These are phyloP conservation scores for Urosaurus nigricauda DNA, from an alignment of 2,797 vertebrate species.

Conservation along the genomic window DNA sequence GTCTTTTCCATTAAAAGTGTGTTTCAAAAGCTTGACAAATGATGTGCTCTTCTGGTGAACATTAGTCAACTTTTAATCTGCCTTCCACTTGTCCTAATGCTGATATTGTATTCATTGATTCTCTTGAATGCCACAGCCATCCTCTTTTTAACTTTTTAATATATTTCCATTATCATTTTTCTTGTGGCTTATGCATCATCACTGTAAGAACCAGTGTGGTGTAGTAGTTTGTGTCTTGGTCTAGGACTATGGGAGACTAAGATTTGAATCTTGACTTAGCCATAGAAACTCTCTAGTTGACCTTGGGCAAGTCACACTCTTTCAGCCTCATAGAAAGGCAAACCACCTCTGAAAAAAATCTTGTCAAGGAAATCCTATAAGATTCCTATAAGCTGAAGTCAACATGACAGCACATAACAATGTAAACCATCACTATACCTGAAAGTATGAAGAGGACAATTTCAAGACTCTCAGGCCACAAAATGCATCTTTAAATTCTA, in stretches of 20 bases:
- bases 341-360: neutral
- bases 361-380: too few relatives aligned
- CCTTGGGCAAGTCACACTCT: neutral
- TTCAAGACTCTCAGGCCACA: neutral
- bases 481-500: neutral
- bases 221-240: neutral
- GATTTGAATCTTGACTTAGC: neutral
- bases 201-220: neutral
- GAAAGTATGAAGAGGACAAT: neutral
- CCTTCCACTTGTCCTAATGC: neutral
- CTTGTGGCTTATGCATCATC: too few relatives aligned
- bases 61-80: neutral
- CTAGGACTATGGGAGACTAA: neutral
- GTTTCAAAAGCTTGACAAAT: neutral
- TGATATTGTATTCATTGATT: neutral
- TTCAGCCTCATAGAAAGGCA: neutral
- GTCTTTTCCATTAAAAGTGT: neutral
- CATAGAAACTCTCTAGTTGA: neutral
- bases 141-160: neutral
- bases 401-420: too few relatives aligned
- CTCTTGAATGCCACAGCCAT: neutral
- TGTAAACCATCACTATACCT: too few relatives aligned
- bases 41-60: neutral
- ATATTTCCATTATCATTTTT: neutral
- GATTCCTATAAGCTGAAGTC: too few relatives aligned